Base-by-base conservation (phyloP, 2,888 invertebrate species). In the Hymenopus coronatus region DNA sequence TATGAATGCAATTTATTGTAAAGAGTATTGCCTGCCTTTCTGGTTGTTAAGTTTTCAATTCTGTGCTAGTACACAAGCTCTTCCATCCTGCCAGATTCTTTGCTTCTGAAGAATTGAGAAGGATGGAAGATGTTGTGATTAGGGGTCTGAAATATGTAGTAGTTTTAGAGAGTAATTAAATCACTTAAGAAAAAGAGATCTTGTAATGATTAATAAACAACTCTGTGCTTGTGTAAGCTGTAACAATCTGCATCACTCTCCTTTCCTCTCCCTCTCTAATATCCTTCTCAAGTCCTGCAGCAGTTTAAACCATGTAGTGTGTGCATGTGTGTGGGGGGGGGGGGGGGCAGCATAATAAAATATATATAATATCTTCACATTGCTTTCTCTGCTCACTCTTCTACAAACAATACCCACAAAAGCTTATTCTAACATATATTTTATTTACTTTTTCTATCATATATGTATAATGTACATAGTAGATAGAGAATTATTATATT, bases 41-140 rank as follows among this genome's bases (percentile, higher is more conserved):
- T 85, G 88, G 88, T 88, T 88, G 88, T 88, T 88, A 88, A 88
- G 88, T 88, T 88, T 88, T 88, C 85, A 88, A 88, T 85, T 85
- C 84, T 88, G 88, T 88, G 88, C 84, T 88, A 88, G 84, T 28
- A 33, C 85, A 85, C 88, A 88, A 85, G 28, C 28, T 88, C 85
- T 33, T 85, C 82, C 46, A 30, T 88, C 88, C 85, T 54, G 15
- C 33, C 85, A 82, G 4, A n/a, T 40, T 82, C 46, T 46, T 46
- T 46, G 46, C 46, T 46, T 46, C 15, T 70, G 25, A 70, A 70
- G 54, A 70, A 20, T 70, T 70, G 25, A 25, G 20, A 25, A 70
- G 82, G 87, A 87, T 87, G 82, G 87, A 87, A 30, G 87, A 28
- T 30, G 25, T 87, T 87, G 87, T 87, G 87, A n/a, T 87, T 82